Percentiles rank a stretch among this genome's conserved stretches.
Conservation (phyloP, 1,140 invertebrate genomes). For the Calosoma granatense region DNA sequence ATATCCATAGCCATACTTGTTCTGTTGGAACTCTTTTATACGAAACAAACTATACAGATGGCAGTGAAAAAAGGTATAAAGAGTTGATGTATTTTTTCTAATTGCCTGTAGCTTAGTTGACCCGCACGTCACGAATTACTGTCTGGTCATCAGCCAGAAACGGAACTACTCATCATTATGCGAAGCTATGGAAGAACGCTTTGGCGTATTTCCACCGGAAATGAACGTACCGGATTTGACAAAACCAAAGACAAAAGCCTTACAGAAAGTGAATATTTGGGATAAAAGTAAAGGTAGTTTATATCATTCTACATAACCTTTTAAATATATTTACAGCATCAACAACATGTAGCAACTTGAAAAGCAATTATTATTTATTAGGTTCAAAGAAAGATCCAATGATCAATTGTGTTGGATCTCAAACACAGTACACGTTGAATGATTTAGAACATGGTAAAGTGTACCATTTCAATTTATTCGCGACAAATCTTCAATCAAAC, state of each 20-base stretch:
- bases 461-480: conserved; percentile 39
- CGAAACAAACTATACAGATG: too few species aligned
- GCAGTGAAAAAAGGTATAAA: too few species aligned
- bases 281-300: neutral
- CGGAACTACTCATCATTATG: conserved; percentile 46
- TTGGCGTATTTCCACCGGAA: conserved; percentile 20
- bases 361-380: too few species aligned
- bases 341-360: neutral
- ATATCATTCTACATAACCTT: neutral
- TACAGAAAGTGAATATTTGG: neutral
- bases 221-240: neutral
- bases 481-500: conserved; percentile 34
- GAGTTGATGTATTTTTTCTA: too few species aligned
- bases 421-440: conserved; percentile 43
- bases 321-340: neutral
- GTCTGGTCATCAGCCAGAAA: conserved; percentile 43
- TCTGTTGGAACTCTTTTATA: too few species aligned
- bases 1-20: too few species aligned
- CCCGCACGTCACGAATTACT: conserved; percentile 46
- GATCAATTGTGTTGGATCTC: conserved; percentile 41
- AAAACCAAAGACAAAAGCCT: conserved; percentile 5
- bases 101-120: conserved; percentile 41
- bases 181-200: conserved; percentile 36
- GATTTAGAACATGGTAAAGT: conserved; percentile 39
- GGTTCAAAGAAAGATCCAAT: conserved; percentile 30